These are phyloP conservation scores for Ctena decussata DNA, from an alignment of 2,888 invertebrate species.

Conservation along the genomic window DNA sequence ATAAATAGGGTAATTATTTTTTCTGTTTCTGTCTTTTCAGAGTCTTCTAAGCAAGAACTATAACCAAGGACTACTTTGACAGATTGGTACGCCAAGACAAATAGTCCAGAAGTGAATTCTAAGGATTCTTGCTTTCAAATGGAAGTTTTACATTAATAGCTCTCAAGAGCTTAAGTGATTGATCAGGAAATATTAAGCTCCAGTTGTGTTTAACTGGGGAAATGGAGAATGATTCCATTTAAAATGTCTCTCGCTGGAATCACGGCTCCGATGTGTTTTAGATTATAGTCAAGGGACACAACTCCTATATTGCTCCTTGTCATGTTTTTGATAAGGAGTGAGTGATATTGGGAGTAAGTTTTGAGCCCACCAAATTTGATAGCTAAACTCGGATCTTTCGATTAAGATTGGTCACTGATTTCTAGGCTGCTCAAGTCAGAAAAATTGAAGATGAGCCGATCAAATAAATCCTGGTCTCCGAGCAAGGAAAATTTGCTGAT, in stretches of 20 bases:
- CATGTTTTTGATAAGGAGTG: conserved; percentile 67
- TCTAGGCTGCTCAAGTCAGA: not conserved
- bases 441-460: conserved; percentile 53
- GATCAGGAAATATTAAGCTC: not conserved
- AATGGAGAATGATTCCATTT: not conserved
- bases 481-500: conserved; percentile 60
- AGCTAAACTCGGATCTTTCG: conserved; percentile 12
- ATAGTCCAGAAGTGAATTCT: not conserved
- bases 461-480: conserved; percentile 52
- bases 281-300: conserved; percentile 47
- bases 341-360: conserved; percentile 46
- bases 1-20: too few species aligned
- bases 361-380: conserved; percentile 12
- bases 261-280: conserved; percentile 38
- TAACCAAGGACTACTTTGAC: not conserved
- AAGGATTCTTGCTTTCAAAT: not conserved
- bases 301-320: conserved; percentile 67
- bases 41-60: not conserved
- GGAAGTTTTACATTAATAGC: conserved; percentile 1
- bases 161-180: not conserved
- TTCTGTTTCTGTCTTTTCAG: not conserved
- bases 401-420: not conserved
- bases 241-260: conserved; percentile 27
- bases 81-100: not conserved
- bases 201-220: not conserved